These are phyloP conservation scores for Pantherophis vulpinus DNA, from an alignment of 2,797 vertebrate genomes.

Conservation along the genomic window DNA sequence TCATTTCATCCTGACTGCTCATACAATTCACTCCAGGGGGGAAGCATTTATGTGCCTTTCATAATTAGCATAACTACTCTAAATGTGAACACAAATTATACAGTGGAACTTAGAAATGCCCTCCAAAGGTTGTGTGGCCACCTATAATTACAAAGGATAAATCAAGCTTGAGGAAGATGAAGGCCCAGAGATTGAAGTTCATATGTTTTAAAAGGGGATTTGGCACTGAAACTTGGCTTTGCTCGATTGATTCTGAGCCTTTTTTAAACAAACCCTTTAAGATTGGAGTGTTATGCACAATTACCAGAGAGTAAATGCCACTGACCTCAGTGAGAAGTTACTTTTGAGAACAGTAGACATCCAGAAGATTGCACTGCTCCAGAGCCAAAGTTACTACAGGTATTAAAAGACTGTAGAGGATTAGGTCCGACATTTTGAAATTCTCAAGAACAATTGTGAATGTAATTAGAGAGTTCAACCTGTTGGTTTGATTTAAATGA, in stretches of 20 bases:
- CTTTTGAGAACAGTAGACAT: not conserved
- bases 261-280: not conserved
- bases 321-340: not conserved
- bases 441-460: constrained; percentile 39
- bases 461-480: constrained; percentile 18
- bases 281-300: not conserved
- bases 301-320: not conserved
- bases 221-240: not conserved
- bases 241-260: not conserved
- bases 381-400: not conserved
- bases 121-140: constrained; percentile 29
- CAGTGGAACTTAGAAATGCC: constrained; percentile 39
- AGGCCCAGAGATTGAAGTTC: constrained; percentile 35
- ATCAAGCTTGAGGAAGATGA: constrained; percentile 11
- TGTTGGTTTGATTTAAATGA: constrained; percentile 48
- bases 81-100: constrained; percentile 56
- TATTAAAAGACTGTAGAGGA: not conserved
- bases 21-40: constrained; percentile 35
- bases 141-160: constrained; percentile 42
- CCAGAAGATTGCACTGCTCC: not conserved
- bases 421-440: not conserved
- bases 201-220: constrained; percentile 37
- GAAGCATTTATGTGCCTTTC: constrained; percentile 35
- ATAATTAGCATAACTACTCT: constrained; percentile 51
- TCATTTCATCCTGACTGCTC: not conserved